Evolutionary conservation across 2,888 invertebrate genomes (phyloP).

Genomic region (Beris chalybata): DNA sequence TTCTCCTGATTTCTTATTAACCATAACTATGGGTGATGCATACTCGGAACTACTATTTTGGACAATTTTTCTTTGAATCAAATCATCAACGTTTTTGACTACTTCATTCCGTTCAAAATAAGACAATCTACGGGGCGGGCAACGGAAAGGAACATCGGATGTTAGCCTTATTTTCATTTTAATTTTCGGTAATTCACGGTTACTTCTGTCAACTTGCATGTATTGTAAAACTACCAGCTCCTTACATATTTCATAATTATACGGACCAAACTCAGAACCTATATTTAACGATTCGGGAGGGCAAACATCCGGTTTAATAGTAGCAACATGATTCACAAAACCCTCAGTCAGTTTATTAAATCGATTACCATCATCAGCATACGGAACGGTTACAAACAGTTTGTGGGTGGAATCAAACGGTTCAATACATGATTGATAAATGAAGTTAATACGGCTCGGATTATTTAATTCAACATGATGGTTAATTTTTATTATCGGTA

Average conservation of each 20-base stretch:
- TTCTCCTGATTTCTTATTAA: conserved; percentile 31
- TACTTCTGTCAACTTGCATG: neutral
- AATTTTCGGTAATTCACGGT: neutral
- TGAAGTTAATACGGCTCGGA: neutral
- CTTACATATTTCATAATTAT: no score
- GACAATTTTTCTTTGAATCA: neutral
- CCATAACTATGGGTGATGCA: conserved; percentile 31
- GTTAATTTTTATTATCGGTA: neutral
- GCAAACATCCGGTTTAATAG: no score
- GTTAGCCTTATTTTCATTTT: conserved; percentile 12
- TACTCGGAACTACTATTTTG: conserved; percentile 29
- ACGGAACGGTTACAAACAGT: conserved; percentile 7
- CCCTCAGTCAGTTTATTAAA: neutral
- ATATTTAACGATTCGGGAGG: no score
- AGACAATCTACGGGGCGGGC: conserved; percentile 13
- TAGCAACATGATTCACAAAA: no score
- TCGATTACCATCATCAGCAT: neutral
- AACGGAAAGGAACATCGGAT: conserved; percentile 7
- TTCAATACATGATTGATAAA: conserved; percentile 2
- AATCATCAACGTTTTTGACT: neutral
- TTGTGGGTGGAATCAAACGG: conserved; percentile 6
- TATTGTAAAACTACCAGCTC: neutral
- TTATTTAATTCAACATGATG: neutral
- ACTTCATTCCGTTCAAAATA: conserved; percentile 11
- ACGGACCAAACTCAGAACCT: no score